Evolutionary conservation across 2,888 invertebrate species (phyloP).

Genomic region (Automeris io): DNA sequence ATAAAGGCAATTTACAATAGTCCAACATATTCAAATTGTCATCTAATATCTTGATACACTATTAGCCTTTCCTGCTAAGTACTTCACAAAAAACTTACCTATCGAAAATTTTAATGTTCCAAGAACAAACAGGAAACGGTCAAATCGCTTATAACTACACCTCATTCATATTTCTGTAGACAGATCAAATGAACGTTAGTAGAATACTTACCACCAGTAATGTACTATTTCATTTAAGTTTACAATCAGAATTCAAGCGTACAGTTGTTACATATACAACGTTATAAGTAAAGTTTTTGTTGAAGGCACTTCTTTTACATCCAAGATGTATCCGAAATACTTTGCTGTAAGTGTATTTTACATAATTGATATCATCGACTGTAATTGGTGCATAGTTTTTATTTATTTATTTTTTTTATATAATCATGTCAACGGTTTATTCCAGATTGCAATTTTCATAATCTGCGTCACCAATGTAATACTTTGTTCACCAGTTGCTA

Average conservation of each 20-base stretch:
- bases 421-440: not conserved
- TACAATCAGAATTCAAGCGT: not conserved
- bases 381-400: not conserved
- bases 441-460: not conserved
- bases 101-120: conserved; percentile 3
- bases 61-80: not conserved
- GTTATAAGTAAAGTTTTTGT: too few species aligned
- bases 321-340: not conserved
- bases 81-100: not conserved
- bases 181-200: conserved; percentile 9
- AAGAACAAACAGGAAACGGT: conserved; percentile 9
- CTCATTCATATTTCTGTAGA: conserved; percentile 9
- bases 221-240: not conserved
- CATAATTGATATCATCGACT: not conserved
- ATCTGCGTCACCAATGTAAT: not conserved
- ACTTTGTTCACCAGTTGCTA: not conserved
- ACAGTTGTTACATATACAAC: too few species aligned
- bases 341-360: not conserved
- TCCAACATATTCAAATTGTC: not conserved
- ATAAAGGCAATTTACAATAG: too few species aligned
- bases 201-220: not conserved
- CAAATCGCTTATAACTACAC: not conserved
- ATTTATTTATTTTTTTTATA: not conserved
- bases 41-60: not conserved
- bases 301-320: not conserved